These are phyloP conservation scores for Thalassoma bifasciatum DNA, from an alignment of 2,113 vertebrate genomes.

Conservation along the genomic window DNA sequence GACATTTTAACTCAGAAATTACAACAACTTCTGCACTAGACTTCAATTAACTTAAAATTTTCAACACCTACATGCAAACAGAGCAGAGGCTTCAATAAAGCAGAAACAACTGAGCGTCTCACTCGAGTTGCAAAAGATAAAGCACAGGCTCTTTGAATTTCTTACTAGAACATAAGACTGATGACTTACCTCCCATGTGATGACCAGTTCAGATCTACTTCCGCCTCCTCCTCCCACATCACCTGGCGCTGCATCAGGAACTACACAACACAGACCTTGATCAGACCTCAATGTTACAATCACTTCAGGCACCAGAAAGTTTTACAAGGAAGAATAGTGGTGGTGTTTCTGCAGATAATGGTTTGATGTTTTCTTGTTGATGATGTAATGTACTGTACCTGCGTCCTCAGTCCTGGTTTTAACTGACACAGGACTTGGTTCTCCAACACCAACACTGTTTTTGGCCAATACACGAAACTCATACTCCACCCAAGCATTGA, in stretches of 20 bases:
- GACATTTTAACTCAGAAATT: slow-evolving; percentile 53
- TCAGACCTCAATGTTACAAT: slow-evolving; percentile 33
- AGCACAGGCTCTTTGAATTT: slow-evolving; percentile 39
- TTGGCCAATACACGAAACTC: slow-evolving; percentile 92
- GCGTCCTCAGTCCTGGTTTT: slow-evolving; percentile 94
- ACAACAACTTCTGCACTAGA: slow-evolving; percentile 36
- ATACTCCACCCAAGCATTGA: slow-evolving; percentile 96
- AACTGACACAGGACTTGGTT: slow-evolving; percentile 92
- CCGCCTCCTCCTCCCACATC: slow-evolving; percentile 95
- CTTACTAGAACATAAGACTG: slow-evolving; percentile 75
- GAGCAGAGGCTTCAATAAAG: slow-evolving; percentile 49
- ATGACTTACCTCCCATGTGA: slow-evolving; percentile 97
- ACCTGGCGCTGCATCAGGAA: slow-evolving; percentile 90
- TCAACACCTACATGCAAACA: slow-evolving; percentile 49
- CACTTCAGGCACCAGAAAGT: slow-evolving; percentile 1
- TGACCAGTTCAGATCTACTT: slow-evolving; percentile 93
- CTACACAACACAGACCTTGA: slow-evolving; percentile 77
- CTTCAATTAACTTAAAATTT: slow-evolving; percentile 46
- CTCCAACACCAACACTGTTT: slow-evolving; percentile 93
- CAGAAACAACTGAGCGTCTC: slow-evolving; percentile 47
- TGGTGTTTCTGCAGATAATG: background rate
- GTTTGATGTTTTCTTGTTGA: background rate
- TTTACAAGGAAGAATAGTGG: background rate
- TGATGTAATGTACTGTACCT: slow-evolving; percentile 79
- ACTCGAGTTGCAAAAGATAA: slow-evolving; percentile 40